Evolutionary conservation across 2,888 invertebrate genomes (phyloP).

Genomic region (Catocala fraxini): DNA sequence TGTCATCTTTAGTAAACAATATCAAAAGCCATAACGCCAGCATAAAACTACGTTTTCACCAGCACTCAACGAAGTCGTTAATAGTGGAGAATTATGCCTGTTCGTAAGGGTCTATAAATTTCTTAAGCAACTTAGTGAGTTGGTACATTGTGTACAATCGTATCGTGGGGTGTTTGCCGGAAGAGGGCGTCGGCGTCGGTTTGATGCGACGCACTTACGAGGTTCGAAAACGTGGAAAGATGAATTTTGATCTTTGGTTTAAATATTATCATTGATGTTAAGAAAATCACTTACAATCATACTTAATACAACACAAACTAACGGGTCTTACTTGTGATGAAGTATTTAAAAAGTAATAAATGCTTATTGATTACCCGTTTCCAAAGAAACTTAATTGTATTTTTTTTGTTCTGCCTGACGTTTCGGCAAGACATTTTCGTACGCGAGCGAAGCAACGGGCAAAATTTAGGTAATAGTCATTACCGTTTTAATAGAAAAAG

Average conservation of each 20-base stretch:
- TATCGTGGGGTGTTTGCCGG: conserved; percentile 30
- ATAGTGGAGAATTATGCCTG: conserved; percentile 42
- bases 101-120: conserved; percentile 43
- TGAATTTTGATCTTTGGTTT: conserved; percentile 1
- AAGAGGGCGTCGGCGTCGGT: conserved; percentile 22
- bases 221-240: conserved; percentile 20
- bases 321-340: too few relatives aligned
- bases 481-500: too few relatives aligned
- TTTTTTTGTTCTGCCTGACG: too few relatives aligned
- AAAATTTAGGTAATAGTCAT: too few relatives aligned
- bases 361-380: too few relatives aligned
- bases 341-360: too few relatives aligned
- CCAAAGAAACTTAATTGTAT: too few relatives aligned
- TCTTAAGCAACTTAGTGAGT: conserved; percentile 48
- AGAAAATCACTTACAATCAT: too few relatives aligned
- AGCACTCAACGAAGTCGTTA: conserved; percentile 40
- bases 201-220: conserved; percentile 21
- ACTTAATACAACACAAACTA: too few relatives aligned
- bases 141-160: conserved; percentile 41
- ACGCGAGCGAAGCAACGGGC: too few relatives aligned
- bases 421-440: too few relatives aligned
- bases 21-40: conserved; percentile 24
- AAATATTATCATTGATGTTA: not conserved
- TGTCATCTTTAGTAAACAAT: conserved; percentile 6
- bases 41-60: conserved; percentile 48